Conservation (phyloP, 2,113 vertebrate species). For the Thinocorus orbignyianus region DNA sequence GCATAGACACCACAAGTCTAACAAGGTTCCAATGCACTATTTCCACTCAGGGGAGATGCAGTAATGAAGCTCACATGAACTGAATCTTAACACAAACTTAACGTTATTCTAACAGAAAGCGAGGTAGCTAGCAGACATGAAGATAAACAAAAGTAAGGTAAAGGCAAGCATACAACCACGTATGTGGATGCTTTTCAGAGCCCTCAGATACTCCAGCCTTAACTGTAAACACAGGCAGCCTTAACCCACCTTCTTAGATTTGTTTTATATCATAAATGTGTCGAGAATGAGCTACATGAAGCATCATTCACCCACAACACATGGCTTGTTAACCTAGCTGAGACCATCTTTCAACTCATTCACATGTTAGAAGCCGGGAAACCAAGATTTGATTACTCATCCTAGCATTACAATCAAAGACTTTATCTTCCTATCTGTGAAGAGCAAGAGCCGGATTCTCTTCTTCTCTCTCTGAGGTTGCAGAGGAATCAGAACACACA, state of each 20-base stretch:
- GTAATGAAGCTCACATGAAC: background rate
- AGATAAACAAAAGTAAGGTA: background rate
- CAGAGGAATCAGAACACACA: background rate
- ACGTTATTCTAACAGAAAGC: background rate
- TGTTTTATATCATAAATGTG: background rate
- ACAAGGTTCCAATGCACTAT: background rate
- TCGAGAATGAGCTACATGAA: background rate
- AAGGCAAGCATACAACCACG: background rate
- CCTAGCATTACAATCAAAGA: conserved; percentile 32
- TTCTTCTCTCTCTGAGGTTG: background rate
- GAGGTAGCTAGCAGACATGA: background rate
- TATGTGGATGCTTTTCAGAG: background rate
- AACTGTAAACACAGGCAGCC: background rate
- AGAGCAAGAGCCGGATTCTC: background rate
- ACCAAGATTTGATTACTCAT: background rate
- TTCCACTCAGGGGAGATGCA: background rate
- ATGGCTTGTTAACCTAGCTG: background rate
- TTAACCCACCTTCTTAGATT: background rate
- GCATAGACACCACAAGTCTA: background rate
- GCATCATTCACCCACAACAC: background rate
- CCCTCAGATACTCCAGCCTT: background rate
- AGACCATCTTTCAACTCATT: conserved; percentile 25
- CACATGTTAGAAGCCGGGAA: conserved; percentile 25
- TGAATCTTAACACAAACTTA: background rate
- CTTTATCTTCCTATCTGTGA: background rate